phyloP scores from a whole-genome alignment of 2,797 vertebrate species.

The Rhadinocentrus ornatus region DNA sequence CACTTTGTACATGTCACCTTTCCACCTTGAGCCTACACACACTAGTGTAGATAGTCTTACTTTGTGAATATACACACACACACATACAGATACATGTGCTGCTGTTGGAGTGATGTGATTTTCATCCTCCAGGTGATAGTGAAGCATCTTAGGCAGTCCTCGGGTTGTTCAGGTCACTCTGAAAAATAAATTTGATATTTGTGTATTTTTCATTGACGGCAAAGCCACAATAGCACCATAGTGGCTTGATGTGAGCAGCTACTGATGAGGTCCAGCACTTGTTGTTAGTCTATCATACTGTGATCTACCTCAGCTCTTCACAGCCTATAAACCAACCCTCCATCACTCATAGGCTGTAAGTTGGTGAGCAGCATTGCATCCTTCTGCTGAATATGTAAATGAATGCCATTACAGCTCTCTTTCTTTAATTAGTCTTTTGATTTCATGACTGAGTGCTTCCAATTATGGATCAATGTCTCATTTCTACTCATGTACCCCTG shows the following conservation, averaged over 20 bases:
- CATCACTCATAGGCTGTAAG: constrained; percentile 46
- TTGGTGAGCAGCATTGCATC: constrained; percentile 53
- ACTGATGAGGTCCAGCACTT: constrained; percentile 31
- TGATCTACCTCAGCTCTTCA: constrained; percentile 32
- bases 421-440: constrained; percentile 84
- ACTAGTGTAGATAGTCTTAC: neutral
- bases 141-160: constrained; percentile 15
- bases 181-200: constrained; percentile 22
- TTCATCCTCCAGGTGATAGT: constrained; percentile 20
- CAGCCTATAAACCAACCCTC: constrained; percentile 45
- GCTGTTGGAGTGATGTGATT: neutral
- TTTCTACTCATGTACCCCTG: constrained; percentile 71
- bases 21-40: constrained; percentile 20
- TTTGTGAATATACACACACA: neutral
- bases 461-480: constrained; percentile 86
- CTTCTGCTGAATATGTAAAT: constrained; percentile 77
- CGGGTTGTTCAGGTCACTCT: constrained; percentile 19
- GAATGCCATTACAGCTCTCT: constrained; percentile 75
- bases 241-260: constrained; percentile 10
- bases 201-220: neutral
- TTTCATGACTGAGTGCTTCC: constrained; percentile 83
- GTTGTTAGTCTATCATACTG: constrained; percentile 33
- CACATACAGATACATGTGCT: neutral
- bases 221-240: constrained; percentile 9
- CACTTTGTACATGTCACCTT: constrained; percentile 54